Evolutionary conservation across 1,140 invertebrate genomes (phyloP).

Genomic region (Drosophila funebris): DNA sequence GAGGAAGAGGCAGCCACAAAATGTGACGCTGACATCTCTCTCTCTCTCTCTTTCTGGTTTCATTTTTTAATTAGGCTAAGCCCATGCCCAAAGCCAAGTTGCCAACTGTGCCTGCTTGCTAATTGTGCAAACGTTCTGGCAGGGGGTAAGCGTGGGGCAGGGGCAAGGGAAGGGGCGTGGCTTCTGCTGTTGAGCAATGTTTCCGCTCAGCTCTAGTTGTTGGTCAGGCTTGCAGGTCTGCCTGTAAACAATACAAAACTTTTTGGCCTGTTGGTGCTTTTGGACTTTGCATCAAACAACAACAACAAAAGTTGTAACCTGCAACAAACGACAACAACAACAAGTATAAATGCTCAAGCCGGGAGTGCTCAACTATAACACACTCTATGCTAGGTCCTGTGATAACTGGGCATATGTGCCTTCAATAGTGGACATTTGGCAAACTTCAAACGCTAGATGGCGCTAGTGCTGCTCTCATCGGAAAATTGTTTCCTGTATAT

Average conservation of each 20-base stretch:
- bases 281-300: slow-evolving; percentile 6
- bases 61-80: slow-evolving; percentile 81
- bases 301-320: slow-evolving; percentile 15
- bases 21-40: slow-evolving; percentile 65
- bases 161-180: neutral
- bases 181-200: slow-evolving; percentile 18
- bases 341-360: neutral
- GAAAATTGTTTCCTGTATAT: no score
- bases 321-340: slow-evolving; percentile 2
- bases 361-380: neutral
- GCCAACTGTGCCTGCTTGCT: slow-evolving; percentile 57
- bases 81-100: slow-evolving; percentile 66
- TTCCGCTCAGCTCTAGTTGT: slow-evolving; percentile 13
- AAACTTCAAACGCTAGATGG: no score
- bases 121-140: slow-evolving; percentile 27
- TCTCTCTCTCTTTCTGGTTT: slow-evolving; percentile 48
- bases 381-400: no score
- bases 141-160: neutral
- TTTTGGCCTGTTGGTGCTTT: slow-evolving; percentile 18
- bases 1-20: slow-evolving; percentile 38
- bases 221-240: slow-evolving; percentile 34
- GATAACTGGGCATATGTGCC: no score
- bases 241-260: slow-evolving; percentile 49
- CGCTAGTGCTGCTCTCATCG: no score
- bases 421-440: no score